Conservation (phyloP, 1,140 invertebrate genomes). For the Eurosta solidaginis region DNA sequence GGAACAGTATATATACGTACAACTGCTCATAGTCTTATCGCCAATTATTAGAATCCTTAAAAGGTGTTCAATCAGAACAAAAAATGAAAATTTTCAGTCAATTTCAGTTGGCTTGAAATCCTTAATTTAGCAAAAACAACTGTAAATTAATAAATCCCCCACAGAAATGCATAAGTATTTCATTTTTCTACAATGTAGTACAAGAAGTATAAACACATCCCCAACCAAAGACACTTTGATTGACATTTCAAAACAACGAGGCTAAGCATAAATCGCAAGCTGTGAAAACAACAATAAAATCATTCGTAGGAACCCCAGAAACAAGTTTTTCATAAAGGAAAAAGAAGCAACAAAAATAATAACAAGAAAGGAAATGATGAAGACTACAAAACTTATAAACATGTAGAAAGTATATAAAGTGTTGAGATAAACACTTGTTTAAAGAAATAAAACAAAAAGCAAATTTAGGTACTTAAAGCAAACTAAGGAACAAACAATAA, state of each 20-base stretch:
- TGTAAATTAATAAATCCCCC: too few relatives aligned
- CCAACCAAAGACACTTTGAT: neutral
- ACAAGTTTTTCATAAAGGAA: neutral
- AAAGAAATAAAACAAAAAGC: neutral
- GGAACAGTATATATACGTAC: too few relatives aligned
- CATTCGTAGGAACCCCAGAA: neutral
- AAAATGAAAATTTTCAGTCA: too few relatives aligned
- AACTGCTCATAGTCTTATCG: too few relatives aligned
- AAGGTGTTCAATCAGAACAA: too few relatives aligned
- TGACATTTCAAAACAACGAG: constrained; percentile 14
- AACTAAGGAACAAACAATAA: neutral
- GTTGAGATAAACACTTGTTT: neutral
- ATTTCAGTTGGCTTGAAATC: too few relatives aligned
- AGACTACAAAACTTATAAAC: neutral
- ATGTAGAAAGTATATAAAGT: neutral
- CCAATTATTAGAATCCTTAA: too few relatives aligned
- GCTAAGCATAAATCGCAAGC: neutral
- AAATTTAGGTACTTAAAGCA: neutral
- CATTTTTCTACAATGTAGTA: neutral
- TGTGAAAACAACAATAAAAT: neutral
- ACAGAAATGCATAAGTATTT: neutral
- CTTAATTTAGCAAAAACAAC: too few relatives aligned
- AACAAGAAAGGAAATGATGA: neutral
- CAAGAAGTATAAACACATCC: neutral
- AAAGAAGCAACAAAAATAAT: too few relatives aligned